These are phyloP conservation scores for Hypanus sabinus DNA, from an alignment of 2,113 vertebrate genomes.

Conservation along the genomic window DNA sequence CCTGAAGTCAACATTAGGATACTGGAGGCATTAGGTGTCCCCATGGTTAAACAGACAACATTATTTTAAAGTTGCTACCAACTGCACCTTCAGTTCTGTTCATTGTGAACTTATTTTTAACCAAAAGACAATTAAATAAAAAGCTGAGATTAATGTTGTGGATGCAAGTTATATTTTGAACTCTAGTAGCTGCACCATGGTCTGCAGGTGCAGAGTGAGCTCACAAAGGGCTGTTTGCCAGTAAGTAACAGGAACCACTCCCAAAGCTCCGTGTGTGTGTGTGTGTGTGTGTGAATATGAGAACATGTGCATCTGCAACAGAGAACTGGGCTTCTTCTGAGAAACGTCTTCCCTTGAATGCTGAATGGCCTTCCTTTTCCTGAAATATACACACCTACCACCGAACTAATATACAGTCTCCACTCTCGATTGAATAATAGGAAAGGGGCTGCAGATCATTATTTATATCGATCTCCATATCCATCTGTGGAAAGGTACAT, in stretches of 20 bases:
- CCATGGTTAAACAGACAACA: background rate
- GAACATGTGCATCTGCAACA: background rate
- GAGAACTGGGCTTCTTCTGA: background rate
- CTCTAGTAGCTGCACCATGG: background rate
- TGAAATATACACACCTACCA: slow-evolving; percentile 53
- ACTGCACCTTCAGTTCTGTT: background rate
- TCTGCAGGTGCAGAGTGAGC: background rate
- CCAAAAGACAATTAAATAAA: background rate
- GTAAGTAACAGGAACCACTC: background rate
- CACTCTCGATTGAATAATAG: slow-evolving; percentile 83
- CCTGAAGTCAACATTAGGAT: background rate
- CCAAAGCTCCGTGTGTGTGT: background rate
- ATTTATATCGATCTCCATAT: slow-evolving; percentile 75
- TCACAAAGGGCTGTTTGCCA: background rate
- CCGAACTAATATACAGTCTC: slow-evolving; percentile 77
- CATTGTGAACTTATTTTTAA: background rate
- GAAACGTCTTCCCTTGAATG: background rate
- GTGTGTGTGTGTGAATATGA: no score
- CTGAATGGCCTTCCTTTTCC: background rate
- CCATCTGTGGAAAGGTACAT: slow-evolving; percentile 41
- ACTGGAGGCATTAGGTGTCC: background rate
- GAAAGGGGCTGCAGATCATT: slow-evolving; percentile 79
- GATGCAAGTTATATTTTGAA: background rate
- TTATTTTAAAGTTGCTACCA: background rate
- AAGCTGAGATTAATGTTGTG: background rate